Conservation (phyloP, 2,113 vertebrate species). For the Lepisosteus osseus region DNA sequence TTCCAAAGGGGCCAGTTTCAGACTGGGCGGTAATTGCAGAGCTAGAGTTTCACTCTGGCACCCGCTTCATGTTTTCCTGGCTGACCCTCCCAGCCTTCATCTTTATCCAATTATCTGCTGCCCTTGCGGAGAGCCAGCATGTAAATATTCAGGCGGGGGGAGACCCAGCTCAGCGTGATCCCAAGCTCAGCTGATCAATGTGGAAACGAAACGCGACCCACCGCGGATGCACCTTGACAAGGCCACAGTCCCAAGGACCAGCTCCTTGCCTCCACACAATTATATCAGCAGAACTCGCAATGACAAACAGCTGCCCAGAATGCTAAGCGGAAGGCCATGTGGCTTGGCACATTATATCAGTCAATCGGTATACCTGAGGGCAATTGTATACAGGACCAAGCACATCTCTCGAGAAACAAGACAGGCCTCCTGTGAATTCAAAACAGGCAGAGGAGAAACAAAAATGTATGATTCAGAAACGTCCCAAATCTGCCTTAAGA, state of each 20-base stretch:
- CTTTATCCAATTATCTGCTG: constrained; percentile 32
- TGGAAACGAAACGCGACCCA: constrained; percentile 36
- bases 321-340: constrained; percentile 29
- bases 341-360: constrained; percentile 26
- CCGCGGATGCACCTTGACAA: constrained; percentile 46
- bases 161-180: constrained; percentile 26
- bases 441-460: background rate
- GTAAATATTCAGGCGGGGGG: constrained; percentile 35
- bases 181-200: constrained; percentile 36
- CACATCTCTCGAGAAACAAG: background rate
- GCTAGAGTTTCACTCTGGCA: constrained; percentile 21
- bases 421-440: constrained; percentile 2
- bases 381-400: background rate
- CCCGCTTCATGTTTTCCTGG: constrained; percentile 24
- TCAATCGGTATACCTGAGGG: constrained; percentile 23
- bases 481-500: background rate
- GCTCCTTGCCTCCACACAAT: constrained; percentile 39
- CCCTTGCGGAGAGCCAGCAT: constrained; percentile 26
- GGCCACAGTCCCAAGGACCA: constrained; percentile 39
- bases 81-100: constrained; percentile 24
- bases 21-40: constrained; percentile 7
- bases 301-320: constrained; percentile 44
- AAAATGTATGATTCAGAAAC: no score
- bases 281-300: constrained; percentile 46
- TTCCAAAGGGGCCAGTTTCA: constrained; percentile 11